phyloP scores from a whole-genome alignment of 2,113 vertebrate genomes.

The Gorsachius goisagi region DNA sequence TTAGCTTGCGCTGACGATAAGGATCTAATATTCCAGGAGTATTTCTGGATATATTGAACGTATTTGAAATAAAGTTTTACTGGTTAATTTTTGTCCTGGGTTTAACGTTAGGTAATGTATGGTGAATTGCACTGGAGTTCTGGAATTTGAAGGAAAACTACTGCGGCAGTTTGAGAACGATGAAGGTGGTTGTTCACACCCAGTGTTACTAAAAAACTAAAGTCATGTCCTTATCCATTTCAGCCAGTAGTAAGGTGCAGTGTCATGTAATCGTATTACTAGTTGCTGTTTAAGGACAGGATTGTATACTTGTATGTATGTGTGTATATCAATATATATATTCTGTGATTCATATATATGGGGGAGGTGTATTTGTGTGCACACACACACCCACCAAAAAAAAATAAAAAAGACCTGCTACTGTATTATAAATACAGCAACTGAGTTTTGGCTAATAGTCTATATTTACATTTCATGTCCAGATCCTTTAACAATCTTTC shows the following conservation, averaged over 20 bases:
- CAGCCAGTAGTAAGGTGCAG: neutral
- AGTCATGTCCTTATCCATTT: neutral
- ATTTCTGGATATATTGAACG: neutral
- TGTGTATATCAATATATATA: neutral
- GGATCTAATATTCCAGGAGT: neutral
- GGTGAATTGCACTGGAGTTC: neutral
- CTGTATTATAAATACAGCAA: slow-evolving; percentile 6
- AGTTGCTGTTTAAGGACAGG: neutral
- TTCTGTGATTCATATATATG: too few relatives aligned
- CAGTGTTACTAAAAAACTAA: neutral
- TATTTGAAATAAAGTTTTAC: neutral
- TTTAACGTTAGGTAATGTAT: neutral
- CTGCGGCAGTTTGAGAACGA: neutral
- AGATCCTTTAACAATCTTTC: slow-evolving; percentile 57
- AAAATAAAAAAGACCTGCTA: neutral
- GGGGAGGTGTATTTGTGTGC: neutral
- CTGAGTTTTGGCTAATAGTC: slow-evolving; percentile 36
- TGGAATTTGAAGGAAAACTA: neutral
- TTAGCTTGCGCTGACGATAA: neutral
- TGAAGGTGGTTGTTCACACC: neutral
- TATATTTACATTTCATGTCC: slow-evolving; percentile 51
- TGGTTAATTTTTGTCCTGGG: neutral
- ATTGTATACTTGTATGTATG: accelerated
- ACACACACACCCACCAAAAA: too few relatives aligned
- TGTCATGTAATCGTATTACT: neutral